Percentiles rank a stretch among this genome's conserved stretches.
Evolutionary conservation across 2,797 vertebrate genomes (phyloP).

Genomic region (Pitangus sulphuratus): DNA sequence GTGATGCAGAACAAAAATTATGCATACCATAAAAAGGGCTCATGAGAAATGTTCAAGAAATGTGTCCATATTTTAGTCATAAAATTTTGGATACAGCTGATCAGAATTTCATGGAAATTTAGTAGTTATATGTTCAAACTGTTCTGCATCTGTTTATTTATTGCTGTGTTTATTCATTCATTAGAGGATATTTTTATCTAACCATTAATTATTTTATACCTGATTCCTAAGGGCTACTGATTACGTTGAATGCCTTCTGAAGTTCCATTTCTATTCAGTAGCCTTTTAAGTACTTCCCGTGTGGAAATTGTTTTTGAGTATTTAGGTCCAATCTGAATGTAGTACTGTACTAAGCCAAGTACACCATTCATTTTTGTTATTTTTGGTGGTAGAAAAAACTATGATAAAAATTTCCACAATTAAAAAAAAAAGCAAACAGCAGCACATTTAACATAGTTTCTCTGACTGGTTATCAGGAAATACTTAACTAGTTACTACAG

Average conservation of each 20-base stretch:
- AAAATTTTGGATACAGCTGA: not conserved
- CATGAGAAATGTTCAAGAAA: not conserved
- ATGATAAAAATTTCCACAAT: not conserved
- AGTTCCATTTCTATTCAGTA: not conserved
- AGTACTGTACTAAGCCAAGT: not conserved
- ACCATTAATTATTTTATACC: not conserved
- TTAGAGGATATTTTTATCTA: not conserved
- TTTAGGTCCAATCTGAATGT: not conserved
- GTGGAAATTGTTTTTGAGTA: not conserved
- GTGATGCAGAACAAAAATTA: not conserved
- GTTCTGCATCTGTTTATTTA: not conserved
- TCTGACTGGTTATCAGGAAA: not conserved
- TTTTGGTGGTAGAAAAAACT: not conserved
- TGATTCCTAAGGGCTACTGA: not conserved
- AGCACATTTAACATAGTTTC: not conserved
- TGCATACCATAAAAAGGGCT: not conserved
- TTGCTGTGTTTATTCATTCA: not conserved
- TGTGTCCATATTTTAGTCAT: not conserved
- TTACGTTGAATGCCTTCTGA: not conserved
- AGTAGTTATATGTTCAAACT: not conserved
- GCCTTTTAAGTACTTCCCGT: not conserved
- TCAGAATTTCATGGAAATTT: not conserved
- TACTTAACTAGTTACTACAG: not conserved
- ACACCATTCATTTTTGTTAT: not conserved
- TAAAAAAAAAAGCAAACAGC: not conserved